phyloP scores from a whole-genome alignment of 2,797 vertebrate genomes.

The Xiphophorus birchmanni region DNA sequence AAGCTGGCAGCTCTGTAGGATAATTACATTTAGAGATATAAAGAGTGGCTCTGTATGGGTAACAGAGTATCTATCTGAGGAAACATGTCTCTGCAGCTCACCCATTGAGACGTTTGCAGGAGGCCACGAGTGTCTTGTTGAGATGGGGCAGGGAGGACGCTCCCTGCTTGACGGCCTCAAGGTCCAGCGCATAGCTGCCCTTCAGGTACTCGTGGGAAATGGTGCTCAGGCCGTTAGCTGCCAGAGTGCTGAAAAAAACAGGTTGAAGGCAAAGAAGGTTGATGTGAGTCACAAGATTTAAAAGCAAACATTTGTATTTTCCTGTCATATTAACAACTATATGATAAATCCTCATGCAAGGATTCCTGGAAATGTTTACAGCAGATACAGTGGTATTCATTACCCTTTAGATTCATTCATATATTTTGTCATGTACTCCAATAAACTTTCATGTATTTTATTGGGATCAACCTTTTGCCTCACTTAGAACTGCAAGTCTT shows the following conservation, averaged over 20 bases:
- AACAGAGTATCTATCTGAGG: slow-evolving; percentile 1
- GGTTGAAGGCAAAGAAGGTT: slow-evolving; percentile 7
- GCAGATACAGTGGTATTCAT: not conserved
- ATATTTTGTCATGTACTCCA: not conserved
- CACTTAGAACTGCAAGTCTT: not conserved
- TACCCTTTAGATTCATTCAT: not conserved
- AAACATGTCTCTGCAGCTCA: slow-evolving; percentile 51
- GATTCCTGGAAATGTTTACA: not conserved
- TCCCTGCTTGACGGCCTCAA: slow-evolving; percentile 92
- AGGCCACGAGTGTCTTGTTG: slow-evolving; percentile 90
- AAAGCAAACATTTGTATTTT: not conserved
- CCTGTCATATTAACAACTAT: not conserved
- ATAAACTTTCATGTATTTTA: not conserved
- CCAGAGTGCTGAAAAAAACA: slow-evolving; percentile 56
- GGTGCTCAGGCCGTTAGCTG: slow-evolving; percentile 90
- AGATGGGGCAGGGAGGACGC: slow-evolving; percentile 90
- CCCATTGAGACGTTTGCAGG: slow-evolving; percentile 93
- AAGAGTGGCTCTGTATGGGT: slow-evolving; percentile 1
- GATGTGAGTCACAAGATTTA: not conserved
- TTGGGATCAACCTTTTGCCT: not conserved
- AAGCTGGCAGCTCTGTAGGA: slow-evolving; percentile 4
- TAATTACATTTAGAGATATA: not conserved
- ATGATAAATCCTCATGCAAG: not conserved
- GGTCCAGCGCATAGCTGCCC: slow-evolving; percentile 93
- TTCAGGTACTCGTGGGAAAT: slow-evolving; percentile 96